phyloP scores from a whole-genome alignment of 2,888 invertebrate species.

The Lottia gigantea region DNA sequence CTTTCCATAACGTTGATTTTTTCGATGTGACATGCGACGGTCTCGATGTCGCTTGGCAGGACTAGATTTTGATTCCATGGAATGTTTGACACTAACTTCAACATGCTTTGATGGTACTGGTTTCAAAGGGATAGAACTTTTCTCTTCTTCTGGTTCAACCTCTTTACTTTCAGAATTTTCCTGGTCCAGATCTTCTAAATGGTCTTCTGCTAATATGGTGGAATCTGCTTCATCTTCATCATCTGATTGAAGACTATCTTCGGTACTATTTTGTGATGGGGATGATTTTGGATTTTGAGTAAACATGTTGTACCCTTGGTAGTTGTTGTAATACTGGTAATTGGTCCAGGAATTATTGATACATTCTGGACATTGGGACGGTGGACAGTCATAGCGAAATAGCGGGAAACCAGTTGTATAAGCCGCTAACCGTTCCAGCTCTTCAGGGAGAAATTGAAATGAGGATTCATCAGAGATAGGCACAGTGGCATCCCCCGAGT shows the following conservation, averaged over 20 bases:
- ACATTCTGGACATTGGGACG: constrained; percentile 61
- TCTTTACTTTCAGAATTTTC: background rate
- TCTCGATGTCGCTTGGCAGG: constrained; percentile 44
- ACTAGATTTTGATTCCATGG: background rate
- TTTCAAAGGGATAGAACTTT: background rate
- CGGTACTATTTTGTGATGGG: background rate
- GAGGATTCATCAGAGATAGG: constrained; percentile 32
- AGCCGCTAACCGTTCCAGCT: constrained; percentile 56
- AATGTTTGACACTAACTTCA: background rate
- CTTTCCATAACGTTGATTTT: constrained; percentile 32
- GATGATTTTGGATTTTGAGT: constrained; percentile 18
- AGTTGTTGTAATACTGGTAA: constrained; percentile 35
- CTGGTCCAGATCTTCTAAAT: background rate
- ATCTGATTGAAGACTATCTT: background rate
- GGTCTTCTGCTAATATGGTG: background rate
- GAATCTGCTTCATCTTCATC: background rate
- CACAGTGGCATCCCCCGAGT: constrained; percentile 44
- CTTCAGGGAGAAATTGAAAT: constrained; percentile 48
- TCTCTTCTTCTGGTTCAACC: background rate
- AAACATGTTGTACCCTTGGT: constrained; percentile 26
- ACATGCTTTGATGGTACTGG: background rate
- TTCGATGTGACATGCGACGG: constrained; percentile 44
- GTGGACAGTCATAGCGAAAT: constrained; percentile 58
- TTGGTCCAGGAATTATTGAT: constrained; percentile 41
- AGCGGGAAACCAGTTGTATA: constrained; percentile 61